Conservation (phyloP, 2,888 invertebrate genomes). For the Cryptocheilus praepositus region DNA sequence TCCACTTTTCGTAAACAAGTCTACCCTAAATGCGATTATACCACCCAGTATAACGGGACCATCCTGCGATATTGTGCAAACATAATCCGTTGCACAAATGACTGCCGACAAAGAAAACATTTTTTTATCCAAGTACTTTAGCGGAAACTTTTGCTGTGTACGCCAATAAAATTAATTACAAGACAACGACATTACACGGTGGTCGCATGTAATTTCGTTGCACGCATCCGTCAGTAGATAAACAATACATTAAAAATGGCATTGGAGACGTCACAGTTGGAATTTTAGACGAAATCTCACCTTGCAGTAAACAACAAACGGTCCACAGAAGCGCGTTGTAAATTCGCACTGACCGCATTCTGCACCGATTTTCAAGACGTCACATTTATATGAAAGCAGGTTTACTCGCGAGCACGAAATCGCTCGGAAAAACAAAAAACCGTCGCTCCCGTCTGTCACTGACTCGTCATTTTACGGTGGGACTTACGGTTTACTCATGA, state of each 20-base stretch:
- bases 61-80: conserved; percentile 78
- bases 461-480: neutral
- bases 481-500: too few species aligned
- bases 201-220: too few species aligned
- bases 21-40: conserved; percentile 82
- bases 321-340: neutral
- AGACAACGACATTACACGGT: too few species aligned
- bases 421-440: neutral
- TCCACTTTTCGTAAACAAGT: conserved; percentile 74
- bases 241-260: too few species aligned
- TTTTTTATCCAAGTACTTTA: neutral
- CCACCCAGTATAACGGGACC: conserved; percentile 85
- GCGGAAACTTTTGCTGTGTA: too few species aligned
- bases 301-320: neutral
- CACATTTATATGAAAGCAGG: neutral
- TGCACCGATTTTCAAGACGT: neutral
- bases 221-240: too few species aligned
- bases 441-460: neutral
- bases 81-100: conserved; percentile 21
- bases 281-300: neutral
- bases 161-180: too few species aligned
- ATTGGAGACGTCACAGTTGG: too few species aligned
- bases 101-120: conserved; percentile 29
- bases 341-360: conserved; percentile 3
- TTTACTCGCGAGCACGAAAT: neutral